Evolutionary conservation across 1,140 invertebrate genomes (phyloP), one percentile per base, ranked within the genome.

Genomic region (Drosophila nannoptera): DNA sequence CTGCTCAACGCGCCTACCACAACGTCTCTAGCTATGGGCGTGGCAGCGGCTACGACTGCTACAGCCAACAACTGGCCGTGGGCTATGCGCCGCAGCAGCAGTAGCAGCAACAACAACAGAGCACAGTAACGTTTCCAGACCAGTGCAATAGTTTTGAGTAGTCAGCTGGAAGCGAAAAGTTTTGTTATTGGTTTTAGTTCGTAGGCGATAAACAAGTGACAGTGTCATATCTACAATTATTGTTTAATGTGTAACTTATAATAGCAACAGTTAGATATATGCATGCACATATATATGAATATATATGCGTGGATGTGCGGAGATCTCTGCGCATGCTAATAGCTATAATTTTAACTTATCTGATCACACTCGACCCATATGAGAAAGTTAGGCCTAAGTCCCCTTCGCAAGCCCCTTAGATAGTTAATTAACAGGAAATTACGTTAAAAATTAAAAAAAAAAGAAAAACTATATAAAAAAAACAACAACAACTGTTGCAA

Each of bases 151-250:
- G 68, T 64, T 62, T 71, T 46, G 55, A 63, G 46, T 52, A 76
- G 56, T 65, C 49, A 81, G 56, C 76, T 68, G 65, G 56, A 69
- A 54, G 43, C 48, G 42, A 52, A 11, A 36, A 32, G 65, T 63
- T 70, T 82, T 70, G 77, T 82, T 69, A 63, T 86, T 73, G 80
- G 59, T 84, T 81, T 66, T 74, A 69, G 80, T 81, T 66, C 71
- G 69, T 70, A 77, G 74, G 68, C 60, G 32, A 31, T 42, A 71
- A 84, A 74, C 76, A 86, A 69, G 81, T 84, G 81, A 86, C 81
- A 86, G 81, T 84, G 81, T 84, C 81, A 84, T 84, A 84, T 84
- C 81, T 86, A 84, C 83, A 84, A 69, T 84, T 86, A 84, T 84
- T 70, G 54, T 65, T 61, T 69, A 65, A 67, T 63, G 40, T 63